Base-by-base conservation (phyloP, 1,140 invertebrate genomes). In the Brachionus manjavacas region DNA sequence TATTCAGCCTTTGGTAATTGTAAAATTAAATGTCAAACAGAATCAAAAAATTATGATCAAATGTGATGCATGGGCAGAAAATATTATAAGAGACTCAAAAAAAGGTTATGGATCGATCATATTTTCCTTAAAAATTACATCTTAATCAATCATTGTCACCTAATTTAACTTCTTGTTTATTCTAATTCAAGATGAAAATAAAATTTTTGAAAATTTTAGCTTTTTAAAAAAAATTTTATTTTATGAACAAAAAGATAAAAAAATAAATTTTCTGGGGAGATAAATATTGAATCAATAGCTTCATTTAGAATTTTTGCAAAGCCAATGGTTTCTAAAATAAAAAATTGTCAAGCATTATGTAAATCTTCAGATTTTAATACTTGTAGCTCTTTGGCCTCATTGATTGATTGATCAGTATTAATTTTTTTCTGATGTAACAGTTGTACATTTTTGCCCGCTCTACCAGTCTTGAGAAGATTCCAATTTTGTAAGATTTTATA, bases 371-470 rank as follows among this genome's bases (percentile, higher is more conserved):
- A 78, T 49, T 49, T 14, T 78, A 52, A 35, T 78, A 78, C 46
- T 60, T 60, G 49, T 39, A 23, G 28, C 2, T 41, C 49, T 39
- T 60, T 60, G 14, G 52, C 76, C 23, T 60, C 25, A 39, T 25
- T 16, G 11, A 80, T 60, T 49, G 49, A 52, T 16, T 35, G 25
- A 60, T 60, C 52, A 60, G 52, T 64, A 20, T 80, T 14, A 6
- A 60, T 8, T 39, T 60, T 60, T 80, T 80, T 60, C 8, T 41
- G 52, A 35, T 60, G 7, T 8, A 80, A 11, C 60, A 35, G 6
- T 11, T 80, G 28, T 60, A 80, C 8, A 46, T 83, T 83, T 70
- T 70, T 68, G 2, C 70, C 16, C 7, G 81, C 46, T 70, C 81
- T 35, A 14, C 81, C 81, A 81, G 79, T 81, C 79, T 81, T 35